phyloP scores from a whole-genome alignment of 2,797 vertebrate genomes.

The Anniella stebbinsi region DNA sequence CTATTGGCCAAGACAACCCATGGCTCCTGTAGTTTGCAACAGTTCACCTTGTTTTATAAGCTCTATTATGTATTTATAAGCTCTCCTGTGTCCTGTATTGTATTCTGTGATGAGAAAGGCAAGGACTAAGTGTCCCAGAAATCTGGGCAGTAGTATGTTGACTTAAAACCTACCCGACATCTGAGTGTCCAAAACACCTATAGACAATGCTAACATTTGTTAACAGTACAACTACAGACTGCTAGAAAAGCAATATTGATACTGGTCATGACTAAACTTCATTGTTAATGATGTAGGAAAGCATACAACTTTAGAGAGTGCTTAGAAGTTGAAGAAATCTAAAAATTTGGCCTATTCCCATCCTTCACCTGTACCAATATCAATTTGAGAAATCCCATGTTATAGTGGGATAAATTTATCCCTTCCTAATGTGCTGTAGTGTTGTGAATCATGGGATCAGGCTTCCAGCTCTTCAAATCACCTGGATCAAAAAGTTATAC shows the following conservation, averaged over 20 bases:
- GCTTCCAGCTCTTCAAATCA: not conserved
- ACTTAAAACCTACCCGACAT: not conserved
- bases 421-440: slow-evolving; percentile 8
- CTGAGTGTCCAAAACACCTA: not conserved
- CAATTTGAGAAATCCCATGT: not conserved
- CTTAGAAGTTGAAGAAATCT: not conserved
- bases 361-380: not conserved
- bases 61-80: not conserved
- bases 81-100: not conserved
- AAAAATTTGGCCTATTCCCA: not conserved
- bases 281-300: not conserved
- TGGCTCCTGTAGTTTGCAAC: not conserved
- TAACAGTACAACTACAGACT: not conserved
- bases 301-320: not conserved
- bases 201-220: not conserved
- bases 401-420: not conserved
- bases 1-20: not conserved
- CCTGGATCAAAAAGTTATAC: not conserved
- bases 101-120: not conserved
- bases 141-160: not conserved
- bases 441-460: not conserved
- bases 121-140: not conserved
- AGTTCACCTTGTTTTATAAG: not conserved
- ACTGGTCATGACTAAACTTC: not conserved
- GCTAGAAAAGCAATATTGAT: slow-evolving; percentile 1